These are phyloP conservation scores for Tetranychus piercei DNA, from an alignment of 2,888 invertebrate species.

Conservation along the genomic window DNA sequence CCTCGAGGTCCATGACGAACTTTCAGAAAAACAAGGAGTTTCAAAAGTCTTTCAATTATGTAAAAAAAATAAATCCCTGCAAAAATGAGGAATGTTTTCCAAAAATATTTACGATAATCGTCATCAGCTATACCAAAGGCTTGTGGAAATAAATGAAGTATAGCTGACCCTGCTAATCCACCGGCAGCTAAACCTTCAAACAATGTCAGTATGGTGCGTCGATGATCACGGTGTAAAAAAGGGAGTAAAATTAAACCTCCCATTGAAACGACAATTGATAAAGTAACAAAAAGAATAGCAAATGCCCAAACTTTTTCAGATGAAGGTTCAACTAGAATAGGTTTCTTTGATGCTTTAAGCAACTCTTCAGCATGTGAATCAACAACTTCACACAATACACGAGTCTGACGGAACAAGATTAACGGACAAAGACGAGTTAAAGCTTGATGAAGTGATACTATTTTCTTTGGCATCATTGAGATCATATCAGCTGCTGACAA, in stretches of 20 bases:
- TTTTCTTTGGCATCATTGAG: neutral
- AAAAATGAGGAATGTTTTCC: slow-evolving; percentile 22
- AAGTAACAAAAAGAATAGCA: slow-evolving; percentile 21
- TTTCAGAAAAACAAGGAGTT: slow-evolving; percentile 17
- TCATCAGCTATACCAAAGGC: slow-evolving; percentile 22
- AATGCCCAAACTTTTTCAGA: slow-evolving; percentile 22
- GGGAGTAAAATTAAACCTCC: slow-evolving; percentile 22
- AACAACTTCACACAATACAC: slow-evolving; percentile 13
- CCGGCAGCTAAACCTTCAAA: slow-evolving; percentile 24
- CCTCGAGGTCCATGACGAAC: neutral
- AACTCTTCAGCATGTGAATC: slow-evolving; percentile 8
- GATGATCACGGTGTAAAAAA: slow-evolving; percentile 17
- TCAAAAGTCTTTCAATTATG: slow-evolving; percentile 18
- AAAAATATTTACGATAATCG: slow-evolving; percentile 21
- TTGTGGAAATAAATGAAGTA: slow-evolving; percentile 22
- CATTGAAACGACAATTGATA: slow-evolving; percentile 23
- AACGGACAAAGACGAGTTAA: slow-evolving; percentile 22
- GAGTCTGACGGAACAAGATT: slow-evolving; percentile 19
- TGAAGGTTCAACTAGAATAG: slow-evolving; percentile 20
- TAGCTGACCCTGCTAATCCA: slow-evolving; percentile 21
- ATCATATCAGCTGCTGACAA: slow-evolving; percentile 18
- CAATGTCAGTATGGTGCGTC: slow-evolving; percentile 21
- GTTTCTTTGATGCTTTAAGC: slow-evolving; percentile 1
- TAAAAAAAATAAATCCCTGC: slow-evolving; percentile 23
- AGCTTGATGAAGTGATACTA: slow-evolving; percentile 19